Evolutionary conservation across 2,888 invertebrate species (phyloP), one percentile per base, ranked within the genome.

Genomic region (Meiosimyza platycephala): DNA sequence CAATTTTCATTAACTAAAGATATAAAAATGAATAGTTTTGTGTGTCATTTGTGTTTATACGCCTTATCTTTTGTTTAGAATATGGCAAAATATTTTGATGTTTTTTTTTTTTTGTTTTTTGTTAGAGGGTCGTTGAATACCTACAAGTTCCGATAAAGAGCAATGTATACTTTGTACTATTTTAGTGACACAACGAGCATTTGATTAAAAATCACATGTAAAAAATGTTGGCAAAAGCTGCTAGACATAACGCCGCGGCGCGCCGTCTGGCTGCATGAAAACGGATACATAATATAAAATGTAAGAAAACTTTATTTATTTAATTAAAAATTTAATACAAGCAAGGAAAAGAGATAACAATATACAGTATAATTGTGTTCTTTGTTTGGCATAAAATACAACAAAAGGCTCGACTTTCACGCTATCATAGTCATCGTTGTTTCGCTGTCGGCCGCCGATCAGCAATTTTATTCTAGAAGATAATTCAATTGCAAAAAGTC

Each of bases 401-500:
- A 40, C 40, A 40, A 40, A 40, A 40, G 40, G 40, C 40, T 40
- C 40, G 40, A 40, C 40, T 40, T 40, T 9, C 40, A 40, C 40
- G 9, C 9, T 40, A 40, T 52, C 13, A 13, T 22, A 48, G 33
- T 70, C 22, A 60, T 64, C 16, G 57, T 18, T 50, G n/a, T 51
- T 40, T 22, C 40, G 57, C 55, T 28, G 51, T 70, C 22, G 51
- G 16, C 15, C 16, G 55, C 51, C 60, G n/a, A 22, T 40, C n/a
- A 28, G 22, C 50, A 63, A 67, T 64, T 66, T n/a, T 54, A 60
- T 75, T 74, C 54, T 16, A 50, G 55, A 71, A 50, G 55, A 71
- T 57, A 55, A 51, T 65, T 74, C 65, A 40, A 70, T 54, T 48
- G 69, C 47, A 18, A 67, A 75, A 65, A 69, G 50, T 78, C 74